Percentiles rank a stretch among this genome's conserved stretches.
phyloP scores from a whole-genome alignment of 1,140 invertebrate genomes.

The Neodiprion virginianus region DNA sequence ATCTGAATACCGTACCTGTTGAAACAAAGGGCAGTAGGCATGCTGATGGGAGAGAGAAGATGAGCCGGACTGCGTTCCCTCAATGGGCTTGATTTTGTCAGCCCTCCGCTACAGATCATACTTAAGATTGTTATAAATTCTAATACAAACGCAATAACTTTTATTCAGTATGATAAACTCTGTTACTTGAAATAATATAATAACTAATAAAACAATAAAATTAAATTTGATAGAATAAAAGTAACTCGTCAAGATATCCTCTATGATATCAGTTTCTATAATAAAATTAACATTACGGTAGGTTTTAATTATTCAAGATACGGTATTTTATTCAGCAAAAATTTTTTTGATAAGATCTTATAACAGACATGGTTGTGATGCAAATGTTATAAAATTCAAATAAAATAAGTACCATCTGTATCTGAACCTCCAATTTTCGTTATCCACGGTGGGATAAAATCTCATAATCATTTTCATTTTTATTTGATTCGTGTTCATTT shows the following conservation, averaged over 20 bases:
- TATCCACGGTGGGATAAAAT: slow-evolving; percentile 28
- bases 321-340: too few relatives aligned
- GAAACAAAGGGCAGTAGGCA: slow-evolving; percentile 73
- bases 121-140: slow-evolving; percentile 38
- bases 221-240: slow-evolving; percentile 9
- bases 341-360: too few relatives aligned
- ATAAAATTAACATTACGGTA: too few relatives aligned
- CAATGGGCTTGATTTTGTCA: slow-evolving; percentile 63
- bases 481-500: slow-evolving; percentile 8
- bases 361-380: background rate
- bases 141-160: background rate
- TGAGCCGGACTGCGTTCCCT: slow-evolving; percentile 63
- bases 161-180: background rate
- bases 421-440: slow-evolving; percentile 37
- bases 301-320: too few relatives aligned
- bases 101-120: slow-evolving; percentile 51
- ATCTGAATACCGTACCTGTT: slow-evolving; percentile 69
- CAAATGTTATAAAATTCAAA: background rate
- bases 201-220: background rate
- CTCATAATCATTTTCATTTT: slow-evolving; percentile 37
- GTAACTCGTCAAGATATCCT: background rate
- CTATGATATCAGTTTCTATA: too few relatives aligned
- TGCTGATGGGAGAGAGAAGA: slow-evolving; percentile 77
- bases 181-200: background rate
- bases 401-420: slow-evolving; percentile 36